These are phyloP conservation scores for Drosophila sp. DNA, from an alignment of 1,140 invertebrate species.

Conservation along the genomic window DNA sequence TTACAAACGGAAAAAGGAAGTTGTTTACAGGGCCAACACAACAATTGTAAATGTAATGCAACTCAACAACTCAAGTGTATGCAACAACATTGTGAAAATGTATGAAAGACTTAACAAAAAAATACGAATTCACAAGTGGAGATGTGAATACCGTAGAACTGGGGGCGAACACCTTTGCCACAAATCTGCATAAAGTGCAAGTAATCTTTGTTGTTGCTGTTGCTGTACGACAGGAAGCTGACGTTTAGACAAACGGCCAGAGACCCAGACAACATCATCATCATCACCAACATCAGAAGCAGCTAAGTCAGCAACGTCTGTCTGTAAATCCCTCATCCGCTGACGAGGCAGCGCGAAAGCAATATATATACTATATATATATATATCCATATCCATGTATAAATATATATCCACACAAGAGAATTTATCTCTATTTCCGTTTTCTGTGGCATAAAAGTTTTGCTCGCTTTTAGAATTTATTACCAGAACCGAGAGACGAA, in stretches of 20 bases:
- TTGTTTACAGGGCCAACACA: slow-evolving; percentile 30
- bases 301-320: slow-evolving; percentile 25
- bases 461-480: slow-evolving; percentile 73
- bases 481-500: slow-evolving; percentile 32
- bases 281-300: slow-evolving; percentile 40
- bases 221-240: slow-evolving; percentile 67
- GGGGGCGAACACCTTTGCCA: slow-evolving; percentile 37
- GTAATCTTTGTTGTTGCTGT: slow-evolving; percentile 47
- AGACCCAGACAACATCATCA: slow-evolving; percentile 51
- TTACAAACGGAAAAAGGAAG: slow-evolving; percentile 52
- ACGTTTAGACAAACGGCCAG: slow-evolving; percentile 75
- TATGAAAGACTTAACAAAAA: background rate
- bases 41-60: slow-evolving; percentile 19
- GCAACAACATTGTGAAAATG: slow-evolving; percentile 17
- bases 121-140: slow-evolving; percentile 17
- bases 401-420: slow-evolving; percentile 18
- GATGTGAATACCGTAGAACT: slow-evolving; percentile 7
- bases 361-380: slow-evolving; percentile 45
- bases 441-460: slow-evolving; percentile 75
- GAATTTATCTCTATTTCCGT: slow-evolving; percentile 82
- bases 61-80: background rate
- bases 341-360: slow-evolving; percentile 51
- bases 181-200: slow-evolving; percentile 72
- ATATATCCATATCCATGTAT: slow-evolving; percentile 22
- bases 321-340: slow-evolving; percentile 79